Percentiles rank a stretch among this genome's conserved stretches.
phyloP scores from a whole-genome alignment of 1,140 invertebrate species.

The Dreissena rostriformis region DNA sequence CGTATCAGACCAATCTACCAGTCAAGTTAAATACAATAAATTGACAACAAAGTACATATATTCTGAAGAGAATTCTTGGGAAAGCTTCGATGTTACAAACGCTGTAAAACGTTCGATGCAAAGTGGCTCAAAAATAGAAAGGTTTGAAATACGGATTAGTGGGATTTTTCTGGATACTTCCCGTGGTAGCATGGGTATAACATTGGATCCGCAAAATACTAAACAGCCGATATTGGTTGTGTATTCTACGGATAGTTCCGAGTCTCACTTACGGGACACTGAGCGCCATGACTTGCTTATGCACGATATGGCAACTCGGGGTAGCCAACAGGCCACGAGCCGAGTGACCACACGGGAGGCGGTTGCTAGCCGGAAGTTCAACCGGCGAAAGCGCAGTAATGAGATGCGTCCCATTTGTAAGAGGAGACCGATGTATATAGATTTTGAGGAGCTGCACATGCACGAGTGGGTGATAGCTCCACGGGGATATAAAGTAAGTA shows the following conservation, averaged over 20 bases:
- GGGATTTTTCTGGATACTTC: constrained; percentile 60
- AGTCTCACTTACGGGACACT: constrained; percentile 52
- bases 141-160: constrained; percentile 72
- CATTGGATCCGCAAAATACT: constrained; percentile 82
- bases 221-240: constrained; percentile 74
- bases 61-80: constrained; percentile 42
- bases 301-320: constrained; percentile 57
- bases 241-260: constrained; percentile 70
- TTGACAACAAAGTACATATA: constrained; percentile 48
- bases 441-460: constrained; percentile 98
- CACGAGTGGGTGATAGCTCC: constrained; percentile 99
- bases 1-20: background rate
- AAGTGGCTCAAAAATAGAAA: constrained; percentile 9
- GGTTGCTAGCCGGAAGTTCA: too few species aligned
- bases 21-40: constrained; percentile 3
- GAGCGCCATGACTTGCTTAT: constrained; percentile 67
- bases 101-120: constrained; percentile 31
- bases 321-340: too few species aligned
- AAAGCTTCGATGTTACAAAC: constrained; percentile 53
- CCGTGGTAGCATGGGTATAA: constrained; percentile 77
- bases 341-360: too few species aligned
- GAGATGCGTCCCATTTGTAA: constrained; percentile 84
- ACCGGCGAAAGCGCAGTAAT: constrained; percentile 53
- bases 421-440: constrained; percentile 93
- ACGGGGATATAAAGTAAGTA: constrained; percentile 89